Conservation (phyloP, 1,140 invertebrate species). For the Bombus balteatus region DNA sequence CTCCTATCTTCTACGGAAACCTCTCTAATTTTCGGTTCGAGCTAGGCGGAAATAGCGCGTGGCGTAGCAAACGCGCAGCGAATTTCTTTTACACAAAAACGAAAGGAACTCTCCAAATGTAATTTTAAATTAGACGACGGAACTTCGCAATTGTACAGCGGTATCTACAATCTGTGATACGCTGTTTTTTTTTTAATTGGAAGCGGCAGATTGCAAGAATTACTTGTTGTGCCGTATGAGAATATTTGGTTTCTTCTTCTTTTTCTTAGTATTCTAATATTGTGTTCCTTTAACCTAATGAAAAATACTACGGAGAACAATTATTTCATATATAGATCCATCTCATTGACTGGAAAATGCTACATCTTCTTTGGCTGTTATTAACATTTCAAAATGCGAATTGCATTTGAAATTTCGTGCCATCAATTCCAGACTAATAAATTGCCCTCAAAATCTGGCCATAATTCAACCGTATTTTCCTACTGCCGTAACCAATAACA, state of each 20-base stretch:
- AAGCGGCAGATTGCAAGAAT: not conserved
- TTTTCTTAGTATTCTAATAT: not conserved
- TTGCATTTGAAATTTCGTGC: too few species aligned
- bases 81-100: not conserved
- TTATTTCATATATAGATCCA: not conserved
- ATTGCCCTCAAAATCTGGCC: too few species aligned
- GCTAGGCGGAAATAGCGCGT: not conserved
- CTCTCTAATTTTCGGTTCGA: slow-evolving; percentile 4
- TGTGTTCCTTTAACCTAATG: not conserved
- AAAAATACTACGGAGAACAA: not conserved
- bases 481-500: too few species aligned
- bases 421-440: too few species aligned
- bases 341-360: not conserved
- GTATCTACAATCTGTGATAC: not conserved
- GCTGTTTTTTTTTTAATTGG: not conserved
- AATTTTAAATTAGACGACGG: not conserved
- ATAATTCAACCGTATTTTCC: too few species aligned
- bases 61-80: not conserved
- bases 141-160: not conserved
- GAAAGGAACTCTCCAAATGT: not conserved
- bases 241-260: not conserved
- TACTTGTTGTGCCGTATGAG: not conserved
- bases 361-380: not conserved
- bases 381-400: too few species aligned
- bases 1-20: not conserved